A percentile compares a stretch with the other conserved stretches of the same genome.
phyloP scores from a whole-genome alignment of 2,888 invertebrate genomes.

The Zonitis immaculata region DNA sequence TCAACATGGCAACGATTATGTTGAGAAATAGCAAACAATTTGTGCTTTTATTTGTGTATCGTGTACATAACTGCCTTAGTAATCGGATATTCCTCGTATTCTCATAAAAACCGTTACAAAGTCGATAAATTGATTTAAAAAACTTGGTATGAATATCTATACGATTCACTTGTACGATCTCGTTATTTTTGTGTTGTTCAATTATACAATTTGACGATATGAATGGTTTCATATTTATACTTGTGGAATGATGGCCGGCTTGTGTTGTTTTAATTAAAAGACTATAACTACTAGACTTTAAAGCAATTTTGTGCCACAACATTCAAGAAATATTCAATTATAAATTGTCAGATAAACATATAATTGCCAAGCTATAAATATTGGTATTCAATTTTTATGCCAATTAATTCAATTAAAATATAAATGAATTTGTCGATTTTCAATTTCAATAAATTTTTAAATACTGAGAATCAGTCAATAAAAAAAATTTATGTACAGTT shows the following conservation, averaged over 20 bases:
- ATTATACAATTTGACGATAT: not conserved
- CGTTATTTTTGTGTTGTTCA: not conserved
- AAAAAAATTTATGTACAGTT: too few species aligned
- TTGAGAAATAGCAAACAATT: too few species aligned
- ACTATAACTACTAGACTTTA: not conserved
- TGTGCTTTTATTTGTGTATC: too few species aligned
- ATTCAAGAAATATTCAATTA: not conserved
- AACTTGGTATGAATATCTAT: not conserved
- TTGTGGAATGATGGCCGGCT: not conserved
- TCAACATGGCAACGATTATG: too few species aligned
- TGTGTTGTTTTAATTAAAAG: constrained; percentile 2
- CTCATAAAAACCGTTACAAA: not conserved
- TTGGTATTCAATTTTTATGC: not conserved
- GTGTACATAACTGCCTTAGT: too few species aligned
- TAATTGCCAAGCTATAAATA: not conserved
- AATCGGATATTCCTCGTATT: too few species aligned
- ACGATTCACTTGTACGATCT: not conserved
- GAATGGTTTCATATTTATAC: not conserved
- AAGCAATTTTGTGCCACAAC: not conserved
- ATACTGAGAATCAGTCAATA: too few species aligned
- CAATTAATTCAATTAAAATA: not conserved
- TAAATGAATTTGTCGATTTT: not conserved
- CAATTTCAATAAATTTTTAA: too few species aligned
- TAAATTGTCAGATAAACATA: not conserved
- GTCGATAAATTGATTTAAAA: not conserved